These are phyloP conservation scores for Harpegnathos saltator DNA, from an alignment of 1,140 invertebrate species.

Conservation along the genomic window DNA sequence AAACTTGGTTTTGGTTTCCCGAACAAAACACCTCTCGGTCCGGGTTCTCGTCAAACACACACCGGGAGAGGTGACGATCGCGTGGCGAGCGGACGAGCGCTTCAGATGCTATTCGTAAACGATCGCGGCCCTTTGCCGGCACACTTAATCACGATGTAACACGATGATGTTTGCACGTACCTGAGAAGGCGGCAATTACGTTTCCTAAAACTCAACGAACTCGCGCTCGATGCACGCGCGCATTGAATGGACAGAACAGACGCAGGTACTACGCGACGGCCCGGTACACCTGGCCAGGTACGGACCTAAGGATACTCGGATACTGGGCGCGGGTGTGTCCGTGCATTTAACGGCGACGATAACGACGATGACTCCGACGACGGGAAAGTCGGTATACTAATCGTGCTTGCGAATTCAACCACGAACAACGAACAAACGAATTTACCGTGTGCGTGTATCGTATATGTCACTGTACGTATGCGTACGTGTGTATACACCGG, in stretches of 20 bases:
- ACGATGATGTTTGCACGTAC: slow-evolving; percentile 66
- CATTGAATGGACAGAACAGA: slow-evolving; percentile 73
- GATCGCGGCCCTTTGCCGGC: neutral
- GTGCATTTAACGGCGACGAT: slow-evolving; percentile 63
- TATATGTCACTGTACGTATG: slow-evolving; percentile 1
- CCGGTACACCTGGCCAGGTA: slow-evolving; percentile 65
- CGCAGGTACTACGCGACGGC: slow-evolving; percentile 69
- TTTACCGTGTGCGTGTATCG: slow-evolving; percentile 48
- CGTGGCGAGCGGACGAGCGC: slow-evolving; percentile 24
- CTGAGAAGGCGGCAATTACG: slow-evolving; percentile 72
- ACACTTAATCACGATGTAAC: too few species aligned
- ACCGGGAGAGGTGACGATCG: neutral
- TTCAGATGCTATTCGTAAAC: slow-evolving; percentile 45
- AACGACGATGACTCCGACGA: slow-evolving; percentile 46
- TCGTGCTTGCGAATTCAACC: slow-evolving; percentile 62
- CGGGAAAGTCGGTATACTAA: slow-evolving; percentile 44
- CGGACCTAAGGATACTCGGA: slow-evolving; percentile 60
- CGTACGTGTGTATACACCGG: slow-evolving; percentile 19
- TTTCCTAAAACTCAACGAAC: slow-evolving; percentile 75
- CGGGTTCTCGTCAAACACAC: neutral
- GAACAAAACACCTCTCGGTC: neutral
- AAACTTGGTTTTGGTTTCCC: neutral
- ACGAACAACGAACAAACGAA: slow-evolving; percentile 65
- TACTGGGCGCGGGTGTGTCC: slow-evolving; percentile 63
- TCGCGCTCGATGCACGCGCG: slow-evolving; percentile 66